phyloP scores from a whole-genome alignment of 1,140 invertebrate genomes.

The Plutomurus gul region DNA sequence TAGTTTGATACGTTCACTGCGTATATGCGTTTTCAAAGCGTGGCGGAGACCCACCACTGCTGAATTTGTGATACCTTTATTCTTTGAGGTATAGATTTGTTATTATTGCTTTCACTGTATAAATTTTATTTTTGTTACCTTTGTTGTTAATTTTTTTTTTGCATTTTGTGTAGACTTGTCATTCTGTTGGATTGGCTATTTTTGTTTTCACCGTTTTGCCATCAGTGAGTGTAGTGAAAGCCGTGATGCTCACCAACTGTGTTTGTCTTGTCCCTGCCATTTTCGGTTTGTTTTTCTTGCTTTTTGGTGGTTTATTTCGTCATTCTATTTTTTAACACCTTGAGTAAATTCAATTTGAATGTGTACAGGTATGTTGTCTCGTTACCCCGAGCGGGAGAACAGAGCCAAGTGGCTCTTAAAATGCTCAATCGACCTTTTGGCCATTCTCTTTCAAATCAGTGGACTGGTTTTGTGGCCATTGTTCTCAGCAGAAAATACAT shows the following conservation, averaged over 20 bases:
- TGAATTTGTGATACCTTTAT: constrained; percentile 72
- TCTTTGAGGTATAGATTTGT: constrained; percentile 68
- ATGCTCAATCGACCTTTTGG: constrained; percentile 70
- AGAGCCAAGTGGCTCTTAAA: constrained; percentile 50
- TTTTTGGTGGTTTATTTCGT: too few relatives aligned
- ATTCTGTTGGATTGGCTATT: constrained; percentile 80
- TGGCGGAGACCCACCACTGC: constrained; percentile 67
- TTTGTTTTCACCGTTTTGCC: constrained; percentile 86
- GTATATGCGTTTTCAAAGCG: constrained; percentile 90
- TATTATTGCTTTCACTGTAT: background rate
- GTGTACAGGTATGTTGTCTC: constrained; percentile 50
- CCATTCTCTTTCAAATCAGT: constrained; percentile 81
- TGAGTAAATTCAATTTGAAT: background rate
- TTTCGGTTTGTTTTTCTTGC: constrained; percentile 61
- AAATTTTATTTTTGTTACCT: background rate
- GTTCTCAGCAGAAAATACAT: constrained; percentile 62
- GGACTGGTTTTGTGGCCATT: constrained; percentile 89
- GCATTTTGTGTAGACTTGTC: constrained; percentile 68
- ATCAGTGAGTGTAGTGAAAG: constrained; percentile 87
- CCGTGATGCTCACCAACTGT: constrained; percentile 91
- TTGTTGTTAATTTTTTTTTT: background rate
- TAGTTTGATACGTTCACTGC: constrained; percentile 76
- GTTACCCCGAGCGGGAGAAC: constrained; percentile 45
- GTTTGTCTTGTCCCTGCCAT: constrained; percentile 84
- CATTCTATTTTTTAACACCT: too few relatives aligned